Evolutionary conservation across 2,113 vertebrate genomes (phyloP), one percentile per base, ranked within the genome.

Genomic region (Crotophaga sulcirostris): DNA sequence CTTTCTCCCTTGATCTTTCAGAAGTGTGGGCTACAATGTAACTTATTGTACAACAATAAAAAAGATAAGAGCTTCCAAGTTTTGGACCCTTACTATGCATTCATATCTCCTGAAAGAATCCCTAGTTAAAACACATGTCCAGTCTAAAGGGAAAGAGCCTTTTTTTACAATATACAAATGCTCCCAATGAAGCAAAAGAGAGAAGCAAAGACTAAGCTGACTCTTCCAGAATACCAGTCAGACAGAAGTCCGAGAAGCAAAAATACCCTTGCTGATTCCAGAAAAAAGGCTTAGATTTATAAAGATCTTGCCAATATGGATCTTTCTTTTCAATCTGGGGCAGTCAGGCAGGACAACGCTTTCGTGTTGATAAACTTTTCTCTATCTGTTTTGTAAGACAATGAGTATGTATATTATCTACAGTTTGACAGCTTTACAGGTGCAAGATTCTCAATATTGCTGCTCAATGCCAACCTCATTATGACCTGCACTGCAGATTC

Each of bases 371-470:
- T 91, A 78, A 94, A 75, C 31, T 11, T 91, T 84, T 73, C 75
- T 55, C 38, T 90, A 47, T 63, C 70, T 87, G 52, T 38, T 92
- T 94, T 75, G 44, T 7, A 29, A 84, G 78, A 54, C 91, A 84
- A 67, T 52, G 73, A 88, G 33, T 44, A 34, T 0, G 2, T 42
- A n/a, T 16, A 45, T 63, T 89, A 82, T 44, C 77, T 73, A 24
- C 4, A 9, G 49, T 72, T 60, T 87, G 87, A 93, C 84, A 85
- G 62, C 58, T 91, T 93, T 91, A 87, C 69, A 96, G 81, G 89
- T 94, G 84, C 82, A 58, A 79, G 66, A 56, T 44, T 89, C 74
- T 75, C 66, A 49, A 1, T 76, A 62, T 52, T 62, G 62, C 60
- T 69, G 14, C 4, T 1, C 1, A 7, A 86, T 91, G 95, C 69